Percentiles rank a stretch among this genome's conserved stretches.
Conservation (phyloP, 1,140 invertebrate species). For the Chironomus striatipennis region DNA sequence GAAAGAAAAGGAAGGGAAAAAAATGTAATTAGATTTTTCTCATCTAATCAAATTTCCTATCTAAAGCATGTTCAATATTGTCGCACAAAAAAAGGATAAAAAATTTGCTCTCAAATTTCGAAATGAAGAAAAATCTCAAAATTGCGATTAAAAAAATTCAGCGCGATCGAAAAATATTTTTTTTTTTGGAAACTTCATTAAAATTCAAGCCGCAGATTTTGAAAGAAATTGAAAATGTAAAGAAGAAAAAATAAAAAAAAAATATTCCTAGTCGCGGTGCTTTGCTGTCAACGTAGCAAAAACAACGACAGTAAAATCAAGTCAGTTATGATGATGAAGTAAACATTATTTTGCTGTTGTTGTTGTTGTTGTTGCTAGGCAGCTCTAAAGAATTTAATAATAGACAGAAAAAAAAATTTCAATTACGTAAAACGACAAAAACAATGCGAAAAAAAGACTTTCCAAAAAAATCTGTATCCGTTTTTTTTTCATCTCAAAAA, state of each 20-base stretch:
- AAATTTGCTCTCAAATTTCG: background rate
- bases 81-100: background rate
- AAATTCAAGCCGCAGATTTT: constrained; percentile 12
- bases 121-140: background rate
- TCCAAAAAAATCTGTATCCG: background rate
- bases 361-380: background rate
- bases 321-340: too few species aligned
- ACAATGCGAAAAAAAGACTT: too few species aligned
- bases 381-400: background rate
- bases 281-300: background rate
- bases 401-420: background rate
- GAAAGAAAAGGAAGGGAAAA: background rate
- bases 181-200: background rate
- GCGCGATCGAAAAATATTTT: too few species aligned
- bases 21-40: constrained; percentile 7
- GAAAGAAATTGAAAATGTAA: background rate
- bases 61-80: background rate
- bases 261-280: constrained; percentile 10
- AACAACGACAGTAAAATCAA: background rate
- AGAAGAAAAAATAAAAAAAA: background rate
- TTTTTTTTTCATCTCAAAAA: background rate
- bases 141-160: background rate
- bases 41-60: constrained; percentile 13
- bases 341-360: background rate
- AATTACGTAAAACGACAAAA: background rate